Evolutionary conservation across 2,888 invertebrate genomes (phyloP), one percentile per base, ranked within the genome.

Genomic region (Torymus tubicola): DNA sequence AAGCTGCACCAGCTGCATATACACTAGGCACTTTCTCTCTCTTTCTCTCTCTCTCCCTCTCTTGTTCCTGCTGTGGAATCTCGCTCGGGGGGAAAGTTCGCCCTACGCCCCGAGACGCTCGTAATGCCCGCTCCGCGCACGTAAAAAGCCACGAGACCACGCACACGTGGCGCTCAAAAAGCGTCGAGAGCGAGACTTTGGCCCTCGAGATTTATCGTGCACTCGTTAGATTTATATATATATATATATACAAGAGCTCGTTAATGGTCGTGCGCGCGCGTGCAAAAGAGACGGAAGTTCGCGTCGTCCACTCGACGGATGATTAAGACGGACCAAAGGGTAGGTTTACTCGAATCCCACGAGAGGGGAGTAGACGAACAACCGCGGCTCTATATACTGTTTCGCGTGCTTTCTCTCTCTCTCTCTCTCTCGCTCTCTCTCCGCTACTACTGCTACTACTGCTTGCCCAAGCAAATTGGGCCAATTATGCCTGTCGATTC

Each of bases 401-500:
- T 42, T 42, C 8, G 42, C 42, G 42, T 1, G 42, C 42, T 42
- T 8, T 42, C 42, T 42, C 42, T 42, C 42, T 42, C 42, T 42
- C 8, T 8, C 42, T 5, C 42, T 31, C 31, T 31, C 31, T 31
- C n/a, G n/a, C 31, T 31, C 31, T 31, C 31, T 31, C 8, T 1
- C 42, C 10, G 10, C 42, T 42, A 8, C 42, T 42, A 57, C 69
- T 8, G 42, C 42, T 42, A 8, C 42, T 42, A 8, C 42, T 42
- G 63, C 69, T 52, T 13, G 57, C 58, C n/a, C 81, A 67, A 57
- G 80, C 85, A 86, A 88, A 87, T 87, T 87, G 85, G 85, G 84
- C 85, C 88, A 88, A 88, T 87, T 87, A 87, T 85, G 86, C 83
- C 84, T 87, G 86, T 87, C 86, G 87, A 87, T 87, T 87, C 85